A percentile compares a stretch with the other conserved stretches of the same genome.
phyloP scores from a whole-genome alignment of 1,140 invertebrate species.

The Nasonia longicornis region DNA sequence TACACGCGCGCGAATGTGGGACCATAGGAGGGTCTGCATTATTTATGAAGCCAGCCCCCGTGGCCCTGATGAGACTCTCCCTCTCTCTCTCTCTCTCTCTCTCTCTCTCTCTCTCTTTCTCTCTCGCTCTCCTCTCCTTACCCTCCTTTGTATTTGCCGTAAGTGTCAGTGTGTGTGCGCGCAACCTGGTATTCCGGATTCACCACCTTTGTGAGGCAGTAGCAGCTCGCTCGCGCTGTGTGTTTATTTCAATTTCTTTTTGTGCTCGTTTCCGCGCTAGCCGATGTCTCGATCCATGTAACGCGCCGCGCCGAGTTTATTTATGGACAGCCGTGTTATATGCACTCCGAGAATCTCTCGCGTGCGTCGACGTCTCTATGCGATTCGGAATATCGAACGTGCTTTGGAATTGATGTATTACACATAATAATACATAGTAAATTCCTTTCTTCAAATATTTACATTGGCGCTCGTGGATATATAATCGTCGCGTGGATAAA shows the following conservation, averaged over 20 bases:
- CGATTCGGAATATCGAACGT: too few relatives aligned
- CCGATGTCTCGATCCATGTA: not conserved
- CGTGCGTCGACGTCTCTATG: not conserved
- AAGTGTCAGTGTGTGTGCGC: not conserved
- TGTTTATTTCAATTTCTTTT: conserved; percentile 1
- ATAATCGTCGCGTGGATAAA: not conserved
- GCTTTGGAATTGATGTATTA: not conserved
- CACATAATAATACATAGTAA: too few relatives aligned
- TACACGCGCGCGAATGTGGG: conserved; percentile 33
- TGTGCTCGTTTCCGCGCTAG: not conserved
- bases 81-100: not conserved
- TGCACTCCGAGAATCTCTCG: not conserved
- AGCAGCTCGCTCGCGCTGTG: not conserved
- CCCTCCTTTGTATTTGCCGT: not conserved
- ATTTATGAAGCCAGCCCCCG: conserved; percentile 62
- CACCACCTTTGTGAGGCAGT: conserved; percentile 14
- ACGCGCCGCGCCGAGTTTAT: not conserved
- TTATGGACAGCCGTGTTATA: not conserved
- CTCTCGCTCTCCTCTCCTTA: not conserved
- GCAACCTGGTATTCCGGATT: not conserved
- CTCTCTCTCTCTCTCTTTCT: not conserved
- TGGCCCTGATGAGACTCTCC: conserved; percentile 53
- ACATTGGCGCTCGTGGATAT: not conserved
- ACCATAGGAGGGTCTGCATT: conserved; percentile 59
- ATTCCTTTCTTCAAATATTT: not conserved